Base-by-base conservation (phyloP, 2,113 vertebrate genomes). In the Nymphicus hollandicus region DNA sequence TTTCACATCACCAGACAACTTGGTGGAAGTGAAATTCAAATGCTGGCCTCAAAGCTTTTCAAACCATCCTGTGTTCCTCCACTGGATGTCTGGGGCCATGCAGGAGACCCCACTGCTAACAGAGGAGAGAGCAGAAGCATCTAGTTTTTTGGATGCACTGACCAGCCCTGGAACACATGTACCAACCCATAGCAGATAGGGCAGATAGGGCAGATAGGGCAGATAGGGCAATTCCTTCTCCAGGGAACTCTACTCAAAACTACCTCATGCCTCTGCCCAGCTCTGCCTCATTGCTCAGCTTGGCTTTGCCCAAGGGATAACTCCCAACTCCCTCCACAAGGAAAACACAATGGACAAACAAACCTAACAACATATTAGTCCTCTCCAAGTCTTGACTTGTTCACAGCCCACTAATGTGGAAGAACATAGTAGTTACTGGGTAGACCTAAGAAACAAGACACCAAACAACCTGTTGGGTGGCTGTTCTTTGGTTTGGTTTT, bases 301-400 rank as follows among this genome's bases (percentile, higher is more conserved):
- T 3, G 0, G 9, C 50, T 16, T 55, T 41, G 55, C 23, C 55
- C 56, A 5, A 9, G 17, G 29, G 24, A 5, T 19, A 44, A 29
- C 14, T 13, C 9, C 4, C n/a, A 41, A 16, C 27, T 24, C 41
- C 44, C 29, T 61, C 35, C 43, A n/a, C 33, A 18, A 7, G 1
- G 28, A 24, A 41, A 65, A 58, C 2, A 6, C 0, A 37, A 49
- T 0, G 3, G 49, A 14, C 56, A 61, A 61, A 44, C 7, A 25
- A 85, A 47, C 29, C 44, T 10, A 52, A 33, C 18, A 13, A 14
- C 5, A 0, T 3, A 1, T 6, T 16, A 12, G 24, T 19, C n/a
- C 13, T 44, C 44, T 9, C 18, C 31, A 10, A 35, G 20, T 24
- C 69, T 15, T 28, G 13, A 24, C 28, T 35, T 16, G 25, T 22